These are phyloP conservation scores for Microctonus brassicae DNA, from an alignment of 2,888 invertebrate species.

Conservation along the genomic window DNA sequence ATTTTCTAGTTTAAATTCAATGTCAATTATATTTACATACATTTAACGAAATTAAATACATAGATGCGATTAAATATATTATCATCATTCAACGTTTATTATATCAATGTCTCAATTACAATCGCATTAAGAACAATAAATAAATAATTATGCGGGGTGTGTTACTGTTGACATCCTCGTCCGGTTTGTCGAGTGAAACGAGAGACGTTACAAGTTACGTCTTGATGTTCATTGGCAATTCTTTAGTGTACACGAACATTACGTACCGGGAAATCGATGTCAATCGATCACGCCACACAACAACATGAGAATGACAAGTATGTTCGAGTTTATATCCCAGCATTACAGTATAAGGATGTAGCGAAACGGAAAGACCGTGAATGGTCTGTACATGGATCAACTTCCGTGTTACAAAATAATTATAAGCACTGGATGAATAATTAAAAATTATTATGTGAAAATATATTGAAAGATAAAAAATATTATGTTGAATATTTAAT, in stretches of 20 bases:
- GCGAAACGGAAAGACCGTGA: not conserved
- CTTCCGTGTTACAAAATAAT: not conserved
- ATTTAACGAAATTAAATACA: no score
- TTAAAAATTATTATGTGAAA: not conserved
- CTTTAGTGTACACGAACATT: conserved; percentile 30
- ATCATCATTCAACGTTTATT: no score
- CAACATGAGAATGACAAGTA: conserved; percentile 28
- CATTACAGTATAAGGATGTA: not conserved
- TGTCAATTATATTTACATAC: no score
- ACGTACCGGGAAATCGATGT: conserved; percentile 47
- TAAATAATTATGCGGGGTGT: conserved; percentile 18
- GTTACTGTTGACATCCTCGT: conserved; percentile 28
- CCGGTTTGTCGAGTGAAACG: conserved; percentile 31
- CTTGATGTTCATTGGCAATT: conserved; percentile 30
- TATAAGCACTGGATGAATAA: not conserved
- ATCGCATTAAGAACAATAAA: conserved; percentile 2
- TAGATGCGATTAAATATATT: no score
- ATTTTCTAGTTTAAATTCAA: conserved; percentile 6
- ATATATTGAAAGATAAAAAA: not conserved
- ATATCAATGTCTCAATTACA: not conserved
- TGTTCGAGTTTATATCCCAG: conserved; percentile 20
- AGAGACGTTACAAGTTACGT: conserved; percentile 24
- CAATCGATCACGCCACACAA: conserved; percentile 14
- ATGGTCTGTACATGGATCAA: not conserved
- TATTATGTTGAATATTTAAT: not conserved